Percentiles rank a stretch among this genome's conserved stretches.
Conservation (phyloP, 2,797 vertebrate species). For the Pangasius sanitwongsei region DNA sequence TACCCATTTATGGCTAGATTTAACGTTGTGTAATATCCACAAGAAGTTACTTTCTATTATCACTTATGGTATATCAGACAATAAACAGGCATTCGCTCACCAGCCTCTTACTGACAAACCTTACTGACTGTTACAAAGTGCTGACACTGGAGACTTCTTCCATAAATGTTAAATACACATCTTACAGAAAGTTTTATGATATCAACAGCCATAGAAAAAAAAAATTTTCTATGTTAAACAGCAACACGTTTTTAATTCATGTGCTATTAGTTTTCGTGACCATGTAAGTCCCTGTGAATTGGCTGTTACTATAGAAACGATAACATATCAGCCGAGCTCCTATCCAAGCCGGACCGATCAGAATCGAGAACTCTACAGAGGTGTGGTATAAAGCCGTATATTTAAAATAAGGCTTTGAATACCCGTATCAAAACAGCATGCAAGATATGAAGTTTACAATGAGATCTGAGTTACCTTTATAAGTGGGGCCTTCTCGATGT, state of each 20-base stretch:
- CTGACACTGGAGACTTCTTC: not conserved
- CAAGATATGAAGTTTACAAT: not conserved
- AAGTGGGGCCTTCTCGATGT: slow-evolving; percentile 74
- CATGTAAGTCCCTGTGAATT: not conserved
- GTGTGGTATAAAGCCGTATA: not conserved
- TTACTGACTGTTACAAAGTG: not conserved
- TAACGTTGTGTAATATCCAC: not conserved
- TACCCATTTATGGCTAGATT: not conserved
- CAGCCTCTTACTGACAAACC: not conserved
- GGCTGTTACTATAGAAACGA: not conserved
- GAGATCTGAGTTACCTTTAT: slow-evolving; percentile 74
- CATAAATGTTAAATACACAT: not conserved
- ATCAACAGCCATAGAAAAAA: no score
- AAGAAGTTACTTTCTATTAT: not conserved
- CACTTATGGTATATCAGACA: not conserved
- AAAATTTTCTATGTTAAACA: not conserved
- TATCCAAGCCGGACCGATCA: not conserved
- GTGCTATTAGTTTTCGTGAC: not conserved
- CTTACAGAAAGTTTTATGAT: not conserved
- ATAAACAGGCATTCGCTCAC: not conserved
- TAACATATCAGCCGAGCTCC: not conserved
- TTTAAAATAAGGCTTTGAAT: not conserved
- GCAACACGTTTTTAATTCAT: not conserved
- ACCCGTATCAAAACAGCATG: not conserved
- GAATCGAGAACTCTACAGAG: not conserved